These are phyloP conservation scores for Recurvirostra avosetta DNA, from an alignment of 2,113 vertebrate species.

Conservation along the genomic window DNA sequence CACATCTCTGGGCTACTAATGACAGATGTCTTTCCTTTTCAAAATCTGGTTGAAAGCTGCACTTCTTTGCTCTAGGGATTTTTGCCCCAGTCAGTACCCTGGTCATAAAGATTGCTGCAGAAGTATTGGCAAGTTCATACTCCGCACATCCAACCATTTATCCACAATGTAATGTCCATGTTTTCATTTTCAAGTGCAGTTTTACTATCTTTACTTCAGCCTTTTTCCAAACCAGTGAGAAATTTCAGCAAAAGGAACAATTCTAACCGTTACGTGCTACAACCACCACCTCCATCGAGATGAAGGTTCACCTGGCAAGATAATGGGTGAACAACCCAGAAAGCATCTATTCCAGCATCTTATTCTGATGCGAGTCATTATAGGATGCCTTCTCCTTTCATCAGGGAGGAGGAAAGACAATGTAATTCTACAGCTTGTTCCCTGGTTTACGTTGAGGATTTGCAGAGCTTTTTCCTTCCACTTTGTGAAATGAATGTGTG, in stretches of 20 bases:
- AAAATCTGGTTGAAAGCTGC: background rate
- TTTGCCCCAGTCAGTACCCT: background rate
- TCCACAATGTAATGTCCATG: background rate
- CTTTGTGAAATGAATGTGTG: conserved; percentile 6
- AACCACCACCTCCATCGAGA: background rate
- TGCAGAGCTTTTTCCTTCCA: conserved; percentile 7
- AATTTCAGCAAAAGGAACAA: background rate
- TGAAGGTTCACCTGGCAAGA: background rate
- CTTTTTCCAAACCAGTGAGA: background rate
- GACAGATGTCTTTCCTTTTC: background rate
- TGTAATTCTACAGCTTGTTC: background rate
- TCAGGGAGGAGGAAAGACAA: background rate
- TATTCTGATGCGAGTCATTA: background rate
- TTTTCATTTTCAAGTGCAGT: background rate
- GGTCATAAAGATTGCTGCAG: background rate
- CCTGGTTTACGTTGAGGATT: background rate
- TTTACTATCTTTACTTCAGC: background rate
- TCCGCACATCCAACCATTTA: background rate
- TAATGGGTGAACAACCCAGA: background rate
- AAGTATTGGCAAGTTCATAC: background rate
- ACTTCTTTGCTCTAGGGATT: background rate
- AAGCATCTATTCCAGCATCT: background rate
- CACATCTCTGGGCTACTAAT: background rate
- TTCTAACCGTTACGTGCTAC: background rate
- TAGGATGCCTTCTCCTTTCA: background rate